Evolutionary conservation across 2,888 invertebrate species (phyloP).

Genomic region (Parelbella ahira): DNA sequence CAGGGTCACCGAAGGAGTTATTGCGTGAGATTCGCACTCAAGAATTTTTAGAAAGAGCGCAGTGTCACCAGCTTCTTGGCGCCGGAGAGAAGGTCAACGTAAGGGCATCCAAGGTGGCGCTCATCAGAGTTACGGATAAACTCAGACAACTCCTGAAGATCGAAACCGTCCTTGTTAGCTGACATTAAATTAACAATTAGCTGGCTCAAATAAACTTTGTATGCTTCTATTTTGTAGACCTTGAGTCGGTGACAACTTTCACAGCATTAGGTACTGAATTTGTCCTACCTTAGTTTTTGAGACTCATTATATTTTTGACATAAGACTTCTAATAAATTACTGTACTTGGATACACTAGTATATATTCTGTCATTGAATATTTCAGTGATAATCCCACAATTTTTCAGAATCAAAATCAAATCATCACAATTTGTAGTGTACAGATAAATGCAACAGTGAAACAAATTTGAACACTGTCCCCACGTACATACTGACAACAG

Average conservation of each 20-base stretch:
- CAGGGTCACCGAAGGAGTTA: slow-evolving; percentile 75
- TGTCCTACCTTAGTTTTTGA: too few relatives aligned
- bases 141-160: slow-evolving; percentile 90
- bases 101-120: slow-evolving; percentile 88
- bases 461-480: too few relatives aligned
- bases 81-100: slow-evolving; percentile 90
- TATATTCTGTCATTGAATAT: too few relatives aligned
- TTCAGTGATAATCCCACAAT: too few relatives aligned
- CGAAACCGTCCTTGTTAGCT: slow-evolving; percentile 86
- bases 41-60: slow-evolving; percentile 90
- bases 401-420: too few relatives aligned
- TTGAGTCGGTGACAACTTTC: slow-evolving; percentile 1
- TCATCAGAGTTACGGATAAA: slow-evolving; percentile 91
- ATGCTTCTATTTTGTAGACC: slow-evolving; percentile 4
- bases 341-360: too few relatives aligned
- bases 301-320: too few relatives aligned
- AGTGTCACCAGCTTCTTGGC: slow-evolving; percentile 88
- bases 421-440: too few relatives aligned
- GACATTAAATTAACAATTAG: slow-evolving; percentile 60
- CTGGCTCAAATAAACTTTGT: slow-evolving; percentile 16
- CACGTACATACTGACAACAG: too few relatives aligned
- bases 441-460: too few relatives aligned
- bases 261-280: too few relatives aligned
- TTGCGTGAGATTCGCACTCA: slow-evolving; percentile 87
- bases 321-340: too few relatives aligned